phyloP scores from a whole-genome alignment of 1,140 invertebrate genomes.

The Cepaea nemoralis region DNA sequence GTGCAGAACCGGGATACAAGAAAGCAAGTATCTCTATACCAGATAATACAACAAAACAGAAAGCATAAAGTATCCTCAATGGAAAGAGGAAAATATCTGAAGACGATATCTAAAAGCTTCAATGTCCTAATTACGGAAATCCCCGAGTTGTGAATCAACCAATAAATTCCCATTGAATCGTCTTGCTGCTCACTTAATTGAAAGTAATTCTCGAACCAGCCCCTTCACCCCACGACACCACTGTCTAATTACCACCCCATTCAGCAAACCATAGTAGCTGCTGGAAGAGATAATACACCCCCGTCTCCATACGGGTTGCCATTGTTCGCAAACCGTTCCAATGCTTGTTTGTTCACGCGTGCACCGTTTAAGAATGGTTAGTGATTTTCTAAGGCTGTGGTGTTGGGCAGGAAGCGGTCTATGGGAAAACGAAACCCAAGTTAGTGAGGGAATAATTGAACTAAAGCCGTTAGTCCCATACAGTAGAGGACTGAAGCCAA shows the following conservation, averaged over 20 bases:
- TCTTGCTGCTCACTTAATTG: constrained; percentile 7
- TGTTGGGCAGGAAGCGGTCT: neutral
- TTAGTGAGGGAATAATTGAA: no score
- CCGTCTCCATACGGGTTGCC: neutral
- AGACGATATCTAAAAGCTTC: no score
- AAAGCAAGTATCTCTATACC: no score
- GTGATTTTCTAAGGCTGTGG: neutral
- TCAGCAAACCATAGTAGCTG: constrained; percentile 15
- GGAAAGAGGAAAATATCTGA: no score
- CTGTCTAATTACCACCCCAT: constrained; percentile 13
- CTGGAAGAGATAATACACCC: neutral
- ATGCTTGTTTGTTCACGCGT: neutral
- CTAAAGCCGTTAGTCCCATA: no score
- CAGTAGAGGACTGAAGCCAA: no score
- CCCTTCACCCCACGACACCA: constrained; percentile 5
- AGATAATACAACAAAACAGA: no score
- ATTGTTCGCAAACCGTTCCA: neutral
- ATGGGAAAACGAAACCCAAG: neutral
- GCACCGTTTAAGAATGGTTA: constrained; percentile 15
- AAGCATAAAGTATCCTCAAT: no score
- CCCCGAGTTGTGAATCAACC: neutral
- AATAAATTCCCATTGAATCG: neutral
- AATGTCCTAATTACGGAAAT: neutral
- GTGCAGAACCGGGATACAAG: no score
- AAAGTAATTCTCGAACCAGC: constrained; percentile 1